A percentile compares a stretch with the other conserved stretches of the same genome.
These are phyloP conservation scores for Linepithema humile DNA, from an alignment of 1,140 invertebrate species.

Conservation along the genomic window DNA sequence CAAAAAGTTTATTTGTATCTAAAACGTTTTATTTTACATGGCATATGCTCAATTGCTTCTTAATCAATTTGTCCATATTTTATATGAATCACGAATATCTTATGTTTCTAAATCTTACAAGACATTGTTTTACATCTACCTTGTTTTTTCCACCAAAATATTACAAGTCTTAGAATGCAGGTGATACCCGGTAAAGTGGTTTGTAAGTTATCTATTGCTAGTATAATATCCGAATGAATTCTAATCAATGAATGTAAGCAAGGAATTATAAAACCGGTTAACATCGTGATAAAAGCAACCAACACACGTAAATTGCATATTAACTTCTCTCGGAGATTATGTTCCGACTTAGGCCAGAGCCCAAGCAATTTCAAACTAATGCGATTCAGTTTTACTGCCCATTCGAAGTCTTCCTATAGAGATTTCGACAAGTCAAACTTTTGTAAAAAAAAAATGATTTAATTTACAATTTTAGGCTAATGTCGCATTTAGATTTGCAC, in stretches of 20 bases:
- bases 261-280: constrained; percentile 5
- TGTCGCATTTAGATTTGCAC: no score
- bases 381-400: constrained; percentile 25
- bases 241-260: background rate
- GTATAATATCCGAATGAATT: background rate
- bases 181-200: background rate
- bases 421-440: background rate
- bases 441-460: no score
- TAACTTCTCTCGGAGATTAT: background rate
- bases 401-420: background rate
- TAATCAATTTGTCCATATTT: no score
- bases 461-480: no score
- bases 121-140: constrained; percentile 21
- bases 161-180: background rate
- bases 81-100: no score
- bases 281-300: background rate
- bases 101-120: no score
- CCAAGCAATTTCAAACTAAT: background rate
- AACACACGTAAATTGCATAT: background rate
- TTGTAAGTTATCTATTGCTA: constrained; percentile 12
- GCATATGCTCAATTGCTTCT: no score
- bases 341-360: background rate
- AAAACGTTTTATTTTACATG: no score
- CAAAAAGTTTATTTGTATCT: no score
- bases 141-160: constrained; percentile 19